A percentile compares a stretch with the other conserved stretches of the same genome.
Conservation (phyloP, 2,797 vertebrate species). For the Bovichtus diacanthus region DNA sequence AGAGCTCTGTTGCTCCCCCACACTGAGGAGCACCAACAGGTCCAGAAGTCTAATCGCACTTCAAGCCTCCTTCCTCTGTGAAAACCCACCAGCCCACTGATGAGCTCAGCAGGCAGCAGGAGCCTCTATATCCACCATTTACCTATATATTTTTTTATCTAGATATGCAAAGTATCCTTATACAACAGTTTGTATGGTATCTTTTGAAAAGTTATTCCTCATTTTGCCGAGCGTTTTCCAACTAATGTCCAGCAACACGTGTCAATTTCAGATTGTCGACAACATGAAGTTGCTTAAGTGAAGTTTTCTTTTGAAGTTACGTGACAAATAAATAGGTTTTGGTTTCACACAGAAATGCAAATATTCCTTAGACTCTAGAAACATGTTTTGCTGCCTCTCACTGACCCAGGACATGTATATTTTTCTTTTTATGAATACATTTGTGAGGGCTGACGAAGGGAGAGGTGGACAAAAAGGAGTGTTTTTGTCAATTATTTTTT, state of each 20-base stretch:
- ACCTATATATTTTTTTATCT: constrained; percentile 9
- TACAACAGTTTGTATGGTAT: too few relatives aligned
- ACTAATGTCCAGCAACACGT: too few relatives aligned
- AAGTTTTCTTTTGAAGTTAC: too few relatives aligned
- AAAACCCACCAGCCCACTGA: constrained; percentile 74
- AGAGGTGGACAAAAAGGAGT: not conserved
- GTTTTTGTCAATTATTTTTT: not conserved
- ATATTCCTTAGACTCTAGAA: too few relatives aligned
- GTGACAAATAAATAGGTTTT: too few relatives aligned
- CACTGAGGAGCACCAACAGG: constrained; percentile 36
- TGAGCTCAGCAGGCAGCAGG: constrained; percentile 80
- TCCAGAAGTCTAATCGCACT: constrained; percentile 54
- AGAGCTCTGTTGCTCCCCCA: constrained; percentile 1
- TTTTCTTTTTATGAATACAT: not conserved
- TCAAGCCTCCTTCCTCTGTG: constrained; percentile 79
- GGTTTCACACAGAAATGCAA: too few relatives aligned
- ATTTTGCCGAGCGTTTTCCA: too few relatives aligned
- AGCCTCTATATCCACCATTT: constrained; percentile 33
- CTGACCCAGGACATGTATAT: not conserved
- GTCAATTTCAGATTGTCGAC: too few relatives aligned
- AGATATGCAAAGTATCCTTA: too few relatives aligned
- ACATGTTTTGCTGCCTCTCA: not conserved
- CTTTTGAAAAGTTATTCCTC: too few relatives aligned
- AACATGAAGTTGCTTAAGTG: too few relatives aligned
- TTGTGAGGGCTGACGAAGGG: not conserved